Percentiles rank a stretch among this genome's conserved stretches.
phyloP scores from a whole-genome alignment of 1,140 invertebrate species.

The Heliothis subflexa region DNA sequence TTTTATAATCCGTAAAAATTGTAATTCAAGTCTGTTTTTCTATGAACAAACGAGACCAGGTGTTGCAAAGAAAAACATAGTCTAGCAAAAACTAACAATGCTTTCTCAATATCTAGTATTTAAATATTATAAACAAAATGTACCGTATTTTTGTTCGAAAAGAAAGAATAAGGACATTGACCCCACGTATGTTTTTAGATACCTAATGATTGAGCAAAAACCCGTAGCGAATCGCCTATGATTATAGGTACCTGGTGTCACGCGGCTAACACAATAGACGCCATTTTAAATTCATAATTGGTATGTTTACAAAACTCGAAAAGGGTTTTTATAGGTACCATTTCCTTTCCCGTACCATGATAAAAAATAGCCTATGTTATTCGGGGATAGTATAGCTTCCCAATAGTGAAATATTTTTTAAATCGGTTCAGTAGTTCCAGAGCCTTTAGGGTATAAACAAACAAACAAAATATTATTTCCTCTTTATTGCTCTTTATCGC shows the following conservation, averaged over 20 bases:
- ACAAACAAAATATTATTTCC: no score
- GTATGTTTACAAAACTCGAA: conserved; percentile 12
- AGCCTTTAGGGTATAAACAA: no score
- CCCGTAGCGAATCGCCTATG: conserved; percentile 28
- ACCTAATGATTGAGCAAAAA: conserved; percentile 17
- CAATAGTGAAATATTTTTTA: no score
- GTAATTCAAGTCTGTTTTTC: no score
- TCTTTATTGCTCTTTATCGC: no score
- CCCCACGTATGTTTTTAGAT: conserved; percentile 12
- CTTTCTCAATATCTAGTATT: background rate
- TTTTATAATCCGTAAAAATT: background rate
- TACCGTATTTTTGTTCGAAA: background rate
- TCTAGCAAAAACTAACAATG: background rate
- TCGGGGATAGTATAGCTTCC: no score
- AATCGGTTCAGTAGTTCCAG: no score
- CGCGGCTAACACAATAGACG: conserved; percentile 26
- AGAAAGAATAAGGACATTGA: conserved; percentile 31
- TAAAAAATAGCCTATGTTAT: no score
- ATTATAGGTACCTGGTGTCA: conserved; percentile 25
- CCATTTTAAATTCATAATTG: conserved; percentile 42
- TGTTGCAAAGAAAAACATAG: background rate
- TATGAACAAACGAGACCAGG: background rate
- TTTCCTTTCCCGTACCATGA: no score
- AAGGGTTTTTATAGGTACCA: background rate
- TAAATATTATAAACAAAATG: conserved; percentile 22